Base-by-base conservation (phyloP, 92 coral and sea anemone genomes). In the Parazoanthus atlanticus region DNA sequence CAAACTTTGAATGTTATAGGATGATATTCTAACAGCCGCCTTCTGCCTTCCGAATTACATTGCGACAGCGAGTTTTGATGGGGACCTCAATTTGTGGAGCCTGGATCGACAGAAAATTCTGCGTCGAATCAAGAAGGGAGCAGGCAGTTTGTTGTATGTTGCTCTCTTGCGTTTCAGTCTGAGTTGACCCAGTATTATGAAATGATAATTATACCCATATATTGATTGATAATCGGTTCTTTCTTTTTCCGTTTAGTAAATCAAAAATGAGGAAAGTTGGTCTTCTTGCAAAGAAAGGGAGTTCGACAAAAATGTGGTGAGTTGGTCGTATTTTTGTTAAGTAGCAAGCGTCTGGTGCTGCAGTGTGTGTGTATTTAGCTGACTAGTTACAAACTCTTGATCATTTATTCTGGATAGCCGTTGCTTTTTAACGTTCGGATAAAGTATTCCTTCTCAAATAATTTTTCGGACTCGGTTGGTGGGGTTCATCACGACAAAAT, bases 41-140 rank as follows among this genome's bases (percentile, higher is more conserved):
- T 94, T 89, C 94, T 96, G 99, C 81, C 94, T 92, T 34, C 99
- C 99, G 29, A 94, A 96, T 82, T 93, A 89, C 93, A 82, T 96
- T 12, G 99, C 98, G 33, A 96, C 99, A 72, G 96, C 95, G 85
- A 96, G 99, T 88, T 96, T 96, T 89, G 98, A 96, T 81, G 99
- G 99, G 0, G 99, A 96, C 86, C 91, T 96, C 69, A 96, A 95
- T 86, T 93, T 96, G 49, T 96, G 99, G 99, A 84, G 96, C 69
- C 89, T 96, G 79, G 99, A 96, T 78, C 93, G 98, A 84, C 98
- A 96, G 70, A 96, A 92, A 83, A 90, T 96, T 89, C 91, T 95
- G 64, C 92, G 94, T 43, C 93, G 96, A 33, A 90, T 96, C 19
- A 96, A 96, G 80, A 95, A 93, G 79, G 99, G 98, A 80, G 94